phyloP scores from a whole-genome alignment of 2,113 vertebrate species.

The Crotalus viridis region DNA sequence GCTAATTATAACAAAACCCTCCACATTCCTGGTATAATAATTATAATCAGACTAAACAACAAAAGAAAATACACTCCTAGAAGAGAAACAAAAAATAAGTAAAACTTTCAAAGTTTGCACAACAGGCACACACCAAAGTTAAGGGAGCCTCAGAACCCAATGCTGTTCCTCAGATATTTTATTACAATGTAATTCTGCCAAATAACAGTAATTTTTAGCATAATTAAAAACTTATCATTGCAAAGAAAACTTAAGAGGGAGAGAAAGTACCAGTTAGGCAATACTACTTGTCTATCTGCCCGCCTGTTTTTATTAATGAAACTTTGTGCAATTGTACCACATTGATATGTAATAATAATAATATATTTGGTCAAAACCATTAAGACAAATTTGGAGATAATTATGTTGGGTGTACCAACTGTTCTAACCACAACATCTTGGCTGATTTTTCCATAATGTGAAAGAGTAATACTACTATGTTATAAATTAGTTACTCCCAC shows the following conservation, averaged over 20 bases:
- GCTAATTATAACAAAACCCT: neutral
- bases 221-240: neutral
- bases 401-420: constrained; percentile 13
- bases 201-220: neutral
- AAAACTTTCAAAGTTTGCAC: neutral
- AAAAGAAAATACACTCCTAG: neutral
- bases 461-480: constrained; percentile 6
- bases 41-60: neutral
- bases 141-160: neutral
- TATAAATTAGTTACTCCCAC: constrained; percentile 22
- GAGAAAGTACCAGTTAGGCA: neutral
- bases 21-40: too few species aligned
- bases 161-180: neutral
- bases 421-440: constrained; percentile 29
- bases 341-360: constrained; percentile 49
- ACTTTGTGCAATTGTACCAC: constrained; percentile 43
- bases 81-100: neutral
- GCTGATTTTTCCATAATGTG: constrained; percentile 25
- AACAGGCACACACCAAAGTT: neutral
- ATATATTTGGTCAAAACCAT: constrained; percentile 51
- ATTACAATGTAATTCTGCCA: neutral
- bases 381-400: constrained; percentile 47
- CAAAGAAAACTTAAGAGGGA: neutral
- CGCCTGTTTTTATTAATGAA: neutral
- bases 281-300: neutral